A percentile compares a stretch with the other conserved stretches of the same genome.
phyloP scores from a whole-genome alignment of 2,888 invertebrate species.

The Rhagophthalmus giganteus region DNA sequence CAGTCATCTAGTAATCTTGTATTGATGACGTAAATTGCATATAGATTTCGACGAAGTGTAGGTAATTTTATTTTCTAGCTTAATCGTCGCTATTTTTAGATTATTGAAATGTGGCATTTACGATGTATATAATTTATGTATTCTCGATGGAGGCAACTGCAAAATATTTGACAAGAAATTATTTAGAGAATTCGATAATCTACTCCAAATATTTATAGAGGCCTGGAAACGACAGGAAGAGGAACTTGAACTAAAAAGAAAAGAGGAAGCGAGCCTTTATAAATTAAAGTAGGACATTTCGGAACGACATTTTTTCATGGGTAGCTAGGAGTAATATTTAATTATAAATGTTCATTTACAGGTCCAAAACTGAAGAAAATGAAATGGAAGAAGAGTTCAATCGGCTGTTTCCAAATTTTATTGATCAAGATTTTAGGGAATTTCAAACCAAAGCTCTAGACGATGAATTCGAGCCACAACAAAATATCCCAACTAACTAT shows the following conservation, averaged over 20 bases:
- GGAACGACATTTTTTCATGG: conserved; percentile 3
- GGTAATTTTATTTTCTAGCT: no score
- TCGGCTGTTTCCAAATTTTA: conserved; percentile 70
- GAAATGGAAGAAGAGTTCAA: conserved; percentile 66
- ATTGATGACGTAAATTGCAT: no score
- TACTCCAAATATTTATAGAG: conserved; percentile 65
- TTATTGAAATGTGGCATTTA: conserved; percentile 70
- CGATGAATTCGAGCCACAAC: conserved; percentile 27
- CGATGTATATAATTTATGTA: conserved; percentile 69
- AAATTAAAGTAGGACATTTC: conserved; percentile 62
- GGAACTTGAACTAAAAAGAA: conserved; percentile 65
- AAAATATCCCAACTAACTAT: conserved; percentile 1
- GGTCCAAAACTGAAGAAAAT: conserved; percentile 66
- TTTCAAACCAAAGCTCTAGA: conserved; percentile 52
- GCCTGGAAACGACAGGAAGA: conserved; percentile 79
- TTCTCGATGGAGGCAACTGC: conserved; percentile 55
- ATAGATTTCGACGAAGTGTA: no score
- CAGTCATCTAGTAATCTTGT: no score
- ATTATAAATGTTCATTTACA: no score
- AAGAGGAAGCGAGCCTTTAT: conserved; percentile 77
- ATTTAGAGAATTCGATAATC: conserved; percentile 56
- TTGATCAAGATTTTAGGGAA: conserved; percentile 71
- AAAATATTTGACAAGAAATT: conserved; percentile 37
- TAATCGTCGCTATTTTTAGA: no score
- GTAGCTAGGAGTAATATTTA: no score